Evolutionary conservation across 2,888 invertebrate species (phyloP).

Genomic region (Acholoe squamosa): DNA sequence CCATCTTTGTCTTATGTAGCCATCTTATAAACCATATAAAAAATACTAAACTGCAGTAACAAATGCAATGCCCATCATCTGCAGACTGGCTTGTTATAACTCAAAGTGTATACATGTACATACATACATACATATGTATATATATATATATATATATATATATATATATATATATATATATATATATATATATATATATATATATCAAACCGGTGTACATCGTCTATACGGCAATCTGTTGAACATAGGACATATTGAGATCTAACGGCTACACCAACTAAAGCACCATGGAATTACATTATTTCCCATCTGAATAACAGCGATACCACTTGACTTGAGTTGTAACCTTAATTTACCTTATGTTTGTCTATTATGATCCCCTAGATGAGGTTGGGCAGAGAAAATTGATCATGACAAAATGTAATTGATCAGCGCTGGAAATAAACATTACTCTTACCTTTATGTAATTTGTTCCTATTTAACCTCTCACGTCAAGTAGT

Average conservation of each 20-base stretch:
- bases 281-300: conserved; percentile 42
- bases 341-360: background rate
- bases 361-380: background rate
- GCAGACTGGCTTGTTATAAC: conserved; percentile 23
- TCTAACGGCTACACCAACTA: conserved; percentile 39
- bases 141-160: background rate
- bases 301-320: conserved; percentile 22
- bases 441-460: too few species aligned
- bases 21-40: conserved; percentile 31
- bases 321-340: background rate
- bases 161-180: background rate
- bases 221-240: background rate
- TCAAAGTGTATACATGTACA: background rate
- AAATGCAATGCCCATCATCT: conserved; percentile 36
- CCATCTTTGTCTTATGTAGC: background rate
- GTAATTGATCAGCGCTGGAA: too few species aligned
- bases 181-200: background rate
- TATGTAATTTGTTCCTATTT: too few species aligned
- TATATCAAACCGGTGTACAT: background rate
- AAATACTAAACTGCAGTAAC: conserved; percentile 32
- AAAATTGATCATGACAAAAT: too few species aligned
- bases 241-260: conserved; percentile 2
- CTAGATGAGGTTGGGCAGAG: too few species aligned
- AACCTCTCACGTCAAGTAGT: too few species aligned
- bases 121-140: background rate